phyloP scores from a whole-genome alignment of 2,113 vertebrate species.

The Eubucco bourcierii region DNA sequence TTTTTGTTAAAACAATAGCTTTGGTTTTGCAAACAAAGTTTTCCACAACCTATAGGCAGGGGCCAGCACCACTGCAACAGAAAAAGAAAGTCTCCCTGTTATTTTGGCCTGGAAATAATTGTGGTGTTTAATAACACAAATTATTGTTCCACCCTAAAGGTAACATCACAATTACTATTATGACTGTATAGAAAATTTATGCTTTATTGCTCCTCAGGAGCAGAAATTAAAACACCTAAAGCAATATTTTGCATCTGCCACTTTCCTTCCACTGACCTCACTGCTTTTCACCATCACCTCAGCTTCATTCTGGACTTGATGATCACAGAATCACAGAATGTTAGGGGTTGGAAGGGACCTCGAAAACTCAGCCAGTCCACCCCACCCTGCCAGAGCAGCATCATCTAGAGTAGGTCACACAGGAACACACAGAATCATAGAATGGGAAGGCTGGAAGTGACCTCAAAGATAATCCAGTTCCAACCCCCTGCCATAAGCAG shows the following conservation, averaged over 20 bases:
- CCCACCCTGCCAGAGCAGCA: too few species aligned
- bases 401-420: too few species aligned
- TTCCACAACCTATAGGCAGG: slow-evolving; percentile 6
- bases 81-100: neutral
- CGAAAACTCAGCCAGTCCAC: too few species aligned
- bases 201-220: slow-evolving; percentile 16
- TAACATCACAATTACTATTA: neutral
- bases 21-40: slow-evolving; percentile 52
- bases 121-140: neutral
- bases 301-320: too few species aligned
- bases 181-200: slow-evolving; percentile 10
- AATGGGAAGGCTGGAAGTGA: too few species aligned
- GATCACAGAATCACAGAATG: too few species aligned
- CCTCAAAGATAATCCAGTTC: too few species aligned
- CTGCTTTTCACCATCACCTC: neutral
- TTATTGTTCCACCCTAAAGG: slow-evolving; percentile 12
- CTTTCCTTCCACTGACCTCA: neutral
- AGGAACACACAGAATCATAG: too few species aligned
- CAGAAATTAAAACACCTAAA: slow-evolving; percentile 10
- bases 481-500: too few species aligned
- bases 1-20: slow-evolving; percentile 44
- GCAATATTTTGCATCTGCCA: neutral
- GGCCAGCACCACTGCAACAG: slow-evolving; percentile 2
- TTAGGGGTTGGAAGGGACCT: too few species aligned
- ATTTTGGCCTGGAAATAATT: neutral